A percentile compares a stretch with the other conserved stretches of the same genome.
phyloP scores from a whole-genome alignment of 2,888 invertebrate genomes.

The Spatulosminthurus flaviceps region DNA sequence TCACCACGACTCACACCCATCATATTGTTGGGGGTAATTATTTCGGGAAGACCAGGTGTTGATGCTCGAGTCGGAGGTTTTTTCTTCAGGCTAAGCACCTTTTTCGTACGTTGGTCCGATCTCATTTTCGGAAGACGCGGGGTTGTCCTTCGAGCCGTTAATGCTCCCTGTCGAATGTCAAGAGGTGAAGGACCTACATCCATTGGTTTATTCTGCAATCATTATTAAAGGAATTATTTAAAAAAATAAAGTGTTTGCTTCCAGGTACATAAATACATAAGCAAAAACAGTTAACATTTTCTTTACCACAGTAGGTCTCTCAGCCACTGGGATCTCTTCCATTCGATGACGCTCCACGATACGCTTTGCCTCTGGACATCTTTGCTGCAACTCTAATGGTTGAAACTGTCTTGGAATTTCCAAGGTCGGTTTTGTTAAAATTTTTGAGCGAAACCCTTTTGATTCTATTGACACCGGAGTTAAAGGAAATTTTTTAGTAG shows the following conservation, averaged over 20 bases:
- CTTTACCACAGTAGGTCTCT: not conserved
- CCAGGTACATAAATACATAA: too few species aligned
- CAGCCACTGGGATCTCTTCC: not conserved
- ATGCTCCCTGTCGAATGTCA: not conserved
- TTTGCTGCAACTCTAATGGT: not conserved
- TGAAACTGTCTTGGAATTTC: slow-evolving; percentile 21
- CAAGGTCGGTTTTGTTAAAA: not conserved
- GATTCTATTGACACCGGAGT: not conserved
- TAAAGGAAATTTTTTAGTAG: not conserved
- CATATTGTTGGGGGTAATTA: slow-evolving; percentile 2
- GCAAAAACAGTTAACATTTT: too few species aligned
- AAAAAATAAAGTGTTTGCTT: too few species aligned
- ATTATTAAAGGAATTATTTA: too few species aligned
- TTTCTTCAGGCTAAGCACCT: not conserved
- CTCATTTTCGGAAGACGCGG: slow-evolving; percentile 9
- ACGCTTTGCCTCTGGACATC: slow-evolving; percentile 4
- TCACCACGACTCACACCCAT: slow-evolving; percentile 40
- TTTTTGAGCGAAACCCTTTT: not conserved
- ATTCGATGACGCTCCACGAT: not conserved
- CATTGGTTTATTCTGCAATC: not conserved
- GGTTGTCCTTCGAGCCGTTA: not conserved
- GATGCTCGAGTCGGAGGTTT: slow-evolving; percentile 11
- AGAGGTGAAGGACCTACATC: not conserved
- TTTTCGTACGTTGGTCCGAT: not conserved
- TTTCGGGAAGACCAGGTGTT: not conserved